Percentiles rank a stretch among this genome's conserved stretches.
Conservation (phyloP, 2,888 invertebrate species). For the Oscheius onirici region DNA sequence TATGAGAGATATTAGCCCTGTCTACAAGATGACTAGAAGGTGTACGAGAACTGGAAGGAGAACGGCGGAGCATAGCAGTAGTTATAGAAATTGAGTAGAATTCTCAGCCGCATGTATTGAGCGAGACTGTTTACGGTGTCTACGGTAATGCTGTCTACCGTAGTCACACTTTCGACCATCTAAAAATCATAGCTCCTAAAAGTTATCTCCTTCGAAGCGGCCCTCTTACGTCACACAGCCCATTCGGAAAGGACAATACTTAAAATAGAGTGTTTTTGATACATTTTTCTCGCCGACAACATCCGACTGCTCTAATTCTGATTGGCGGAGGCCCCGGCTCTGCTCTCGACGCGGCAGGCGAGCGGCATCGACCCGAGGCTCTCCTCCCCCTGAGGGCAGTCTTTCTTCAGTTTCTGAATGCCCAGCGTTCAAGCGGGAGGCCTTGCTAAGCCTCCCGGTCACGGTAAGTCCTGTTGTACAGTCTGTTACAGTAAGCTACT, state of each 20-base stretch:
- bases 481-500: too few relatives aligned
- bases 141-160: too few relatives aligned
- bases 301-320: slow-evolving; percentile 33
- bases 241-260: too few relatives aligned
- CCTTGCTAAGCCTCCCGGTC: slow-evolving; percentile 22
- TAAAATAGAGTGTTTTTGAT: slow-evolving; percentile 24
- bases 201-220: not conserved
- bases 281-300: slow-evolving; percentile 12
- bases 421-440: slow-evolving; percentile 28
- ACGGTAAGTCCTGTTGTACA: slow-evolving; percentile 13
- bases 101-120: too few relatives aligned
- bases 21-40: too few relatives aligned
- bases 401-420: slow-evolving; percentile 32
- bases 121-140: too few relatives aligned
- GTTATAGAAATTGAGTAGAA: too few relatives aligned
- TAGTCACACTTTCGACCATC: too few relatives aligned
- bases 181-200: not conserved
- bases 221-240: not conserved
- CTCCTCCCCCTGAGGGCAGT: slow-evolving; percentile 30
- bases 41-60: too few relatives aligned
- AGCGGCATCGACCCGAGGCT: slow-evolving; percentile 35
- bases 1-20: too few relatives aligned
- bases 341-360: slow-evolving; percentile 33
- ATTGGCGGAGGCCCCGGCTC: slow-evolving; percentile 40
- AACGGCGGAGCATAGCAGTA: too few relatives aligned